Evolutionary conservation across 2,888 invertebrate species (phyloP), one percentile per base, ranked within the genome.

Genomic region (Ommatoiulus sabulosus): DNA sequence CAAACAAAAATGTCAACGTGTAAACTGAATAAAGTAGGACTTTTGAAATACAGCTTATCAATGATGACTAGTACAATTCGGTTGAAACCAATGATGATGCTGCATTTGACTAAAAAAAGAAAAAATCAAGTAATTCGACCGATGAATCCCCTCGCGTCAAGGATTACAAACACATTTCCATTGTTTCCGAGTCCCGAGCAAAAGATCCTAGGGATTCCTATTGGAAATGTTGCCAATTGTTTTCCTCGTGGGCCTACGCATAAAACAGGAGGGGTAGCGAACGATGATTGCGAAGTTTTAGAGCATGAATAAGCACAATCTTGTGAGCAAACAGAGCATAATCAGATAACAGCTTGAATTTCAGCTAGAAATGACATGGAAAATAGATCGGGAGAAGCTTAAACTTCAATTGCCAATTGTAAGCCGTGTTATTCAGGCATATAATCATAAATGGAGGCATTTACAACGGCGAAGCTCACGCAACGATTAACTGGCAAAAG

Each of bases 301-400:
- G 86, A 86, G 46, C 86, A 86, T 86, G 86, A 86, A 86, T 86
- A 86, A 86, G 86, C 86, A 86, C 86, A 86, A 86, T 86, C 86
- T 86, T 44, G 86, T 44, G 86, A 86, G 48, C 48, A 86, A 86
- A 86, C 86, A 86, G 86, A 86, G 86, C 86, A 86, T 86, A 86
- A 86, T 86, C 86, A 86, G 86, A 86, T 86, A 86, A 86, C 86
- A 80, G 80, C 80, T 80, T 80, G 80, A 80, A 80, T 80, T 80
- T 80, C 80, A 80, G 80, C 80, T 80, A 80, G 80, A 80, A 80
- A 80, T 80, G 80, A 80, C 80, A 80, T 35, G 80, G 80, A 80
- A 80, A 80, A 80, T 80, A 80, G 80, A 72, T 72, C 72, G 72
- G 72, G 20, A 72, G 72, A 72, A 80, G 80, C 80, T 80, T 80